Evolutionary conservation across 64 coral and sea anemone species (phyloP).

Genomic region (Dendronephthya gigantea): DNA sequence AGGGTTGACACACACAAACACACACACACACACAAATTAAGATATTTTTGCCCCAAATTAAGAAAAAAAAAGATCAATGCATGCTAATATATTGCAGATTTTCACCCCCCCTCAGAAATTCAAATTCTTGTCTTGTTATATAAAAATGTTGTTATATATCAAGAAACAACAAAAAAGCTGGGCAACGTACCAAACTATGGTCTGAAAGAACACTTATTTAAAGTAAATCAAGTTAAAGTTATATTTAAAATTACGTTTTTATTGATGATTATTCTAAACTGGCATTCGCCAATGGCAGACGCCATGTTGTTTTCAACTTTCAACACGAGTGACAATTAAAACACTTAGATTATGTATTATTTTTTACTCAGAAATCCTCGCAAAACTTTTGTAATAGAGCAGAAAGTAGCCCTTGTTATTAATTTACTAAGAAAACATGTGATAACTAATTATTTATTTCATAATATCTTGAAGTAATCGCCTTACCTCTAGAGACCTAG

Average conservation of each 20-base stretch:
- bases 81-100: not conserved
- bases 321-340: not conserved
- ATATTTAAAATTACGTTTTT: not conserved
- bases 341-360: not conserved
- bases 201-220: slow-evolving; percentile 1
- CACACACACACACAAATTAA: too few relatives aligned
- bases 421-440: slow-evolving; percentile 11
- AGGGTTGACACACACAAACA: too few relatives aligned
- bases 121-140: not conserved
- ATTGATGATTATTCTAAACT: not conserved
- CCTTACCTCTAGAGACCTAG: slow-evolving; percentile 6
- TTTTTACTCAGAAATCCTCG: slow-evolving; percentile 3
- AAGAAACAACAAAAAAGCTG: not conserved
- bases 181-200: not conserved
- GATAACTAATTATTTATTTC: slow-evolving; percentile 9
- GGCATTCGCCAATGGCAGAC: not conserved
- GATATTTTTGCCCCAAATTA: too few relatives aligned
- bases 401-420: not conserved
- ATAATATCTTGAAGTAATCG: slow-evolving; percentile 15
- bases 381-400: slow-evolving; percentile 3
- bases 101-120: too few relatives aligned
- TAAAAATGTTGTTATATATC: not conserved
- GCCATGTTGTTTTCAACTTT: not conserved
- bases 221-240: slow-evolving; percentile 1
- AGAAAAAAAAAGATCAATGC: too few relatives aligned